A percentile compares a stretch with the other conserved stretches of the same genome.
phyloP scores from a whole-genome alignment of 2,888 invertebrate genomes.

The Rhagonycha fulva region DNA sequence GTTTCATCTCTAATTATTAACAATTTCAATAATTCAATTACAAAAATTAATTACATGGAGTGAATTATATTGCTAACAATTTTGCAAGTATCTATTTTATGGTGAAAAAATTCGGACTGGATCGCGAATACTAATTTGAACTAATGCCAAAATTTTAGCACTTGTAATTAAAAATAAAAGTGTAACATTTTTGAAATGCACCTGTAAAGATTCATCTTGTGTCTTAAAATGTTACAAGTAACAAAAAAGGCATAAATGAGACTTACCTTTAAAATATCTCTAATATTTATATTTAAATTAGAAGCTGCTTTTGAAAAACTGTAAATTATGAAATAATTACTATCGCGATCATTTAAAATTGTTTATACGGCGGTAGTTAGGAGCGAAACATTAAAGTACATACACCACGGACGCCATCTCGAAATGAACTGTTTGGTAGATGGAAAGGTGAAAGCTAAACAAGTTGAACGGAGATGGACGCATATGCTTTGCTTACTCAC shows the following conservation, averaged over 20 bases:
- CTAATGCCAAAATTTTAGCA: background rate
- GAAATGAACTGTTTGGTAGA: conserved; percentile 43
- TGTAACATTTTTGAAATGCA: background rate
- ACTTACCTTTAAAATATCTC: background rate
- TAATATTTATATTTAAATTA: background rate
- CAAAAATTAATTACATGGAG: background rate
- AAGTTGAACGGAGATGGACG: conserved; percentile 25
- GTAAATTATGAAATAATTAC: background rate
- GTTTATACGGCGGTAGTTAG: conserved; percentile 7
- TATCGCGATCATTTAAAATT: conserved; percentile 1
- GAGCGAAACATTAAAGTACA: conserved; percentile 42
- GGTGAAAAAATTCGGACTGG: background rate
- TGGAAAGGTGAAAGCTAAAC: conserved; percentile 28
- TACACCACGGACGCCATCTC: conserved; percentile 48
- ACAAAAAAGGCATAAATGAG: background rate
- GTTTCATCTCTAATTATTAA: background rate
- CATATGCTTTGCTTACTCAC: conserved; percentile 17
- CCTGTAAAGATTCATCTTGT: conserved; percentile 1
- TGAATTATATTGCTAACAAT: too few relatives aligned
- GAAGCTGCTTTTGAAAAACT: background rate
- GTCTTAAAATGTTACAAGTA: background rate
- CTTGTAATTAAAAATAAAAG: background rate
- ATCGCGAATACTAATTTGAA: background rate
- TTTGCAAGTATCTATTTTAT: background rate
- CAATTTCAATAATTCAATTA: background rate